phyloP scores from a whole-genome alignment of 1,140 invertebrate genomes.

The Meloidogyne hapla region DNA sequence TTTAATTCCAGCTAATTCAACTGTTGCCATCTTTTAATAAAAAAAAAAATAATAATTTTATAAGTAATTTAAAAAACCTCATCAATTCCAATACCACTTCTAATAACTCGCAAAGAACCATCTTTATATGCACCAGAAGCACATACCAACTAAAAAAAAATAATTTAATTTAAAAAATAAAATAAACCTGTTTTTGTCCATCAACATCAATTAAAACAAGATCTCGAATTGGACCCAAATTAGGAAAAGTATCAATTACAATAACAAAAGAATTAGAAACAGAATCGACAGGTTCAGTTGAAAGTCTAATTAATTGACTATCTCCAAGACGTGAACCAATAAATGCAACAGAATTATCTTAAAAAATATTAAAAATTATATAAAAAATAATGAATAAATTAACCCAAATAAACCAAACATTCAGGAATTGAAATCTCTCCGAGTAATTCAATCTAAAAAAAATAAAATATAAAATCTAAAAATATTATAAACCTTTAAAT shows the following conservation, averaged over 20 bases:
- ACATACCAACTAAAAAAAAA: slow-evolving; percentile 89
- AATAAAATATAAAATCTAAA: not conserved
- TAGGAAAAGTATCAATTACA: slow-evolving; percentile 92
- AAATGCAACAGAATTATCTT: slow-evolving; percentile 77
- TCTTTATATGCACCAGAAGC: slow-evolving; percentile 82
- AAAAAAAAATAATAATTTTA: not conserved
- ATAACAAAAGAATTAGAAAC: slow-evolving; percentile 79
- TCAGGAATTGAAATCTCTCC: slow-evolving; percentile 93
- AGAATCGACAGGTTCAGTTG: slow-evolving; percentile 78
- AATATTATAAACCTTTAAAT: slow-evolving; percentile 26
- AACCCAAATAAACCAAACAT: slow-evolving; percentile 93
- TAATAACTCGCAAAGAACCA: slow-evolving; percentile 90
- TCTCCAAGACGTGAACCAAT: slow-evolving; percentile 93
- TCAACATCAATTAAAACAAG: slow-evolving; percentile 73
- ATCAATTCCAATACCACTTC: slow-evolving; percentile 95
- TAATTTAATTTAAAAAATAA: slow-evolving; percentile 79
- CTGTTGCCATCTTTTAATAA: slow-evolving; percentile 75
- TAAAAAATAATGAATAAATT: slow-evolving; percentile 72
- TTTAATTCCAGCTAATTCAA: slow-evolving; percentile 93
- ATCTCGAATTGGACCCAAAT: slow-evolving; percentile 92
- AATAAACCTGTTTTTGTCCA: not conserved
- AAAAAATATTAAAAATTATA: not conserved
- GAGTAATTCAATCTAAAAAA: slow-evolving; percentile 50
- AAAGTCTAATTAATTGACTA: slow-evolving; percentile 89
- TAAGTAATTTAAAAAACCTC: slow-evolving; percentile 72